A percentile compares a stretch with the other conserved stretches of the same genome.
phyloP scores from a whole-genome alignment of 1,140 invertebrate species.

The Drosophila arawakana region DNA sequence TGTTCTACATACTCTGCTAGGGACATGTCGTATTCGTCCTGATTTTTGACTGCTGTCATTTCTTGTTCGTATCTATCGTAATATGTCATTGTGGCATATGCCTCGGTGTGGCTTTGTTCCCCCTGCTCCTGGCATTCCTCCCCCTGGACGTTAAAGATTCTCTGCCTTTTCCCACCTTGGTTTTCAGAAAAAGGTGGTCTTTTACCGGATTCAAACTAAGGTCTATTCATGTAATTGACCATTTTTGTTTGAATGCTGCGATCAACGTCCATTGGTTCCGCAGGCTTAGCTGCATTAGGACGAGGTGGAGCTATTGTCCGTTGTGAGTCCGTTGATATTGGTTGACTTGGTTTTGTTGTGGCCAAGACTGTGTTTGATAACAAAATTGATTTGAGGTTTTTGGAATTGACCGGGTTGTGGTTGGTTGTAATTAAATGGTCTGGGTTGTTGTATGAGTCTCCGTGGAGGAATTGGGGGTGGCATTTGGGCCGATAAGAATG shows the following conservation, averaged over 20 bases:
- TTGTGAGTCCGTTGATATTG: neutral
- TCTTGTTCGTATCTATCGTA: neutral
- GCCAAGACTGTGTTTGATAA: no score
- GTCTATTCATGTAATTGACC: slow-evolving; percentile 35
- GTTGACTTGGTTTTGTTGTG: neutral
- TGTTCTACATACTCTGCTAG: no score
- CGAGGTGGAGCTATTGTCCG: slow-evolving; percentile 20
- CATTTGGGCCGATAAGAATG: no score
- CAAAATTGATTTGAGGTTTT: no score
- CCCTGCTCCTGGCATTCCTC: neutral
- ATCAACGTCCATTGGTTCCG: slow-evolving; percentile 40
- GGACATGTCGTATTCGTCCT: neutral
- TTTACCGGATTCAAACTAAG: slow-evolving; percentile 13
- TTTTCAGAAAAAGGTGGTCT: neutral
- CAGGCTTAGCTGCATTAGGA: neutral
- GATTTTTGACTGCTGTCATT: neutral
- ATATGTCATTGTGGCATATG: neutral
- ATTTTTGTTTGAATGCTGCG: slow-evolving; percentile 14
- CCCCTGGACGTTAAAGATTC: slow-evolving; percentile 8
- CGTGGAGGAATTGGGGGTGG: no score
- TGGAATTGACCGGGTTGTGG: no score
- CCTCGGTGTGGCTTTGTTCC: neutral
- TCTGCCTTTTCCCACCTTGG: neutral
- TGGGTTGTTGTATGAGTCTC: no score
- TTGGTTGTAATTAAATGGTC: no score